These are phyloP conservation scores for Chaetophractus vellerosus DNA, from an alignment of 2,797 vertebrate species.

Conservation along the genomic window DNA sequence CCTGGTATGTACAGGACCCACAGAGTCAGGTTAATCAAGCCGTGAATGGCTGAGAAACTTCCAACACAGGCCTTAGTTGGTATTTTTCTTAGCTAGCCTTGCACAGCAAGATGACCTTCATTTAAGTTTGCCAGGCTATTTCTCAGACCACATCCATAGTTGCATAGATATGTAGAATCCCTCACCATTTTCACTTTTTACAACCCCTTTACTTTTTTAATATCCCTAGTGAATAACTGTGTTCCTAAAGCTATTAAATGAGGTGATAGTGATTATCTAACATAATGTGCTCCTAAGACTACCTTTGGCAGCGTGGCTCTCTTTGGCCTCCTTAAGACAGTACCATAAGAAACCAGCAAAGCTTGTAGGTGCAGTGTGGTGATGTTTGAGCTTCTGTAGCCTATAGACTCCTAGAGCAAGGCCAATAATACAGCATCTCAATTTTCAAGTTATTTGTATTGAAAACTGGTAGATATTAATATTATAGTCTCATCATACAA, in stretches of 20 bases:
- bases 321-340: not conserved
- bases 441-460: not conserved
- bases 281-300: not conserved
- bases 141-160: conserved; percentile 69
- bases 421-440: not conserved
- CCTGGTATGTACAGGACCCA: not conserved
- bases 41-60: conserved; percentile 55
- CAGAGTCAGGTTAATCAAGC: conserved; percentile 67
- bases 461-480: not conserved
- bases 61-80: not conserved
- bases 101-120: conserved; percentile 64
- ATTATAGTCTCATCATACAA: conserved; percentile 29
- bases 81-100: conserved; percentile 67
- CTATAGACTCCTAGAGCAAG: not conserved
- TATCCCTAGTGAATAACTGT: not conserved
- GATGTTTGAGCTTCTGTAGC: not conserved
- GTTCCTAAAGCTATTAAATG: conserved; percentile 18
- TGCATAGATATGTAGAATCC: not conserved
- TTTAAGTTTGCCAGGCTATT: conserved; percentile 31
- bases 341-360: not conserved
- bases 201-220: not conserved
- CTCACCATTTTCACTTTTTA: conserved; percentile 12
- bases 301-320: not conserved
- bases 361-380: not conserved
- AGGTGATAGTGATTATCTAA: not conserved